Evolutionary conservation across 2,888 invertebrate species (phyloP), one percentile per base, ranked within the genome.

Genomic region (Apamea crenata): DNA sequence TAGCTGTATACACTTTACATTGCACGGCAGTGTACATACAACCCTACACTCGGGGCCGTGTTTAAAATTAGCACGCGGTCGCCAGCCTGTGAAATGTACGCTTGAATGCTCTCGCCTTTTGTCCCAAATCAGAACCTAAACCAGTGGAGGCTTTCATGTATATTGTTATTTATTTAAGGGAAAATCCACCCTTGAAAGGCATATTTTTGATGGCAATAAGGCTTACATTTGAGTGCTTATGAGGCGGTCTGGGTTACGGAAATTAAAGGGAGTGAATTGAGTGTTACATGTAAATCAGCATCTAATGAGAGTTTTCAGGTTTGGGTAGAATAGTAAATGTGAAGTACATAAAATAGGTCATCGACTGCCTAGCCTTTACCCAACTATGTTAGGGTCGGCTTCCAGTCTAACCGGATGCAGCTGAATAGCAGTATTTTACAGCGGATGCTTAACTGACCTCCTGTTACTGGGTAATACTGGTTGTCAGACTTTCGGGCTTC

Each of bases 61-160:
- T 90, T 90, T 94, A 94, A 92, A 93, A 92, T 94, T 94, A 94
- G 90, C 92, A 82, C 91, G 88, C 80, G 91, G 77, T 83, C 91
- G 93, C 69, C 89, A 89, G 88, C 84, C 92, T 91, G 94, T 91
- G 88, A 88, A 87, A 82, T 79, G 77, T 80, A 80, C 92, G 92
- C 90, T 87, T 86, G 89, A 91, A 83, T 82, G 92, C 77, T 84
- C 89, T 77, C 90, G 92, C 82, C 94, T 95, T 95, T 94, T 92
- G 94, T 94, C 94, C 94, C 88, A 91, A 93, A 92, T 90, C 89
- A 87, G 88, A 84, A 87, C 90, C 89, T 90, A 85, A 90, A 91
- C 88, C 90, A 83, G 77, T 85, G 77, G 73, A 81, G 82, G 82
- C 86, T 88, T 89, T 85, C 83, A 87, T 86, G 75, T 83, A 88